These are phyloP conservation scores for Trichogramma evanescens DNA, from an alignment of 2,888 invertebrate genomes.

Conservation along the genomic window DNA sequence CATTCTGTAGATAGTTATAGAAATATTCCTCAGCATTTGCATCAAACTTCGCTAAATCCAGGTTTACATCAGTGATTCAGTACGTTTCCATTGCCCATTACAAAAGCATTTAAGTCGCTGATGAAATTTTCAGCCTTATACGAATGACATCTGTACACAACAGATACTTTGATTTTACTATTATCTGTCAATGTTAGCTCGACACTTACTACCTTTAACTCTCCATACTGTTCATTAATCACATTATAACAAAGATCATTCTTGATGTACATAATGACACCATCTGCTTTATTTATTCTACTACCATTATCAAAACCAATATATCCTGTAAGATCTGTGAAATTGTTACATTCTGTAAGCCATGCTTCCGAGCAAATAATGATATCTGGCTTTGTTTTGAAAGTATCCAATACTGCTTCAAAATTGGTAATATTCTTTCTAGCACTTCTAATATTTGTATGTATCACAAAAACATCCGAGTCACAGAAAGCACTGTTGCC, in stretches of 20 bases:
- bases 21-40: no score
- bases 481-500: no score
- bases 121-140: constrained; percentile 5
- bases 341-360: neutral
- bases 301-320: constrained; percentile 11
- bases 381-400: constrained; percentile 11
- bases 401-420: constrained; percentile 8
- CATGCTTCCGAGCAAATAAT: constrained; percentile 14
- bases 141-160: constrained; percentile 13
- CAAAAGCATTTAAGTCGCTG: neutral
- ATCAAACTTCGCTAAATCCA: no score
- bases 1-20: constrained; percentile 9
- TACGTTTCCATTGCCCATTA: neutral
- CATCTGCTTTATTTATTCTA: constrained; percentile 15
- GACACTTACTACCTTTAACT: constrained; percentile 5
- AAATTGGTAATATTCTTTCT: constrained; percentile 6
- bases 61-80: constrained; percentile 1
- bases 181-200: neutral
- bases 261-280: constrained; percentile 12
- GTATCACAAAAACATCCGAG: neutral
- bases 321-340: constrained; percentile 1
- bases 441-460: constrained; percentile 11
- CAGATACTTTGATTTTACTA: constrained; percentile 7
- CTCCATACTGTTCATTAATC: constrained; percentile 1
- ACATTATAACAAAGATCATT: constrained; percentile 6